Evolutionary conservation across 2,888 invertebrate genomes (phyloP), one percentile per base, ranked within the genome.

Genomic region (Cryptocheilus praepositus): DNA sequence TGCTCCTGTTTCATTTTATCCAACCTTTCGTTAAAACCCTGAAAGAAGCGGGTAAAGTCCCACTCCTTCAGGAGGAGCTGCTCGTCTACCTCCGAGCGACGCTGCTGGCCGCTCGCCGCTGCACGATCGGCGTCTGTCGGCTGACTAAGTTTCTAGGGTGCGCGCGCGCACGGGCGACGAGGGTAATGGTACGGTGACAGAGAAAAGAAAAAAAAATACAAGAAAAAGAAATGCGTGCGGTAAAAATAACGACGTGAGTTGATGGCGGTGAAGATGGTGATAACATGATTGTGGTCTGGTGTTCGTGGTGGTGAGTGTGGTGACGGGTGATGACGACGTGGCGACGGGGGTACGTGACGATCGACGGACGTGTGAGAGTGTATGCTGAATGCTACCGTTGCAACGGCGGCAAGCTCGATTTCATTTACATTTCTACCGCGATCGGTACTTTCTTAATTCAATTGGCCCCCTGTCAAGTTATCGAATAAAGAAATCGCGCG

Each of bases 41-140:
- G 94, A 89, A 96, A 95, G 91, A 96, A 95, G 86, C 94, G 93
- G 78, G 95, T 94, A 89, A 96, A 94, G 90, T 96, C 94, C 96
- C 95, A 96, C 85, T 96, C 95, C 89, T 95, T 94, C 81, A 96
- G 91, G 74, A 96, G 91, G 62, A 93, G 93, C 73, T 94, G 94
- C 88, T 95, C 95, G 86, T 95, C 95, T 83, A 93, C 91, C 84
- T 93, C 93, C 62, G 92, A 91, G 67, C 87, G 86, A 74, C 86
- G 83, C 36, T 36, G 36, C 75, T 86, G 85, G 77, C 79, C 86
- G 74, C 70, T 74, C 67, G 79, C 71, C 77, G 80, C 80, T 72
- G 81, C 77, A 83, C 84, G 86, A 83, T 86, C 86, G 36, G 36
- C 36, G 77, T 86, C 85, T 78, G 84, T 80, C 81, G 82, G 80